Evolutionary conservation across 2,113 vertebrate genomes (phyloP).

Genomic region (Trichomycterus rosablanca): DNA sequence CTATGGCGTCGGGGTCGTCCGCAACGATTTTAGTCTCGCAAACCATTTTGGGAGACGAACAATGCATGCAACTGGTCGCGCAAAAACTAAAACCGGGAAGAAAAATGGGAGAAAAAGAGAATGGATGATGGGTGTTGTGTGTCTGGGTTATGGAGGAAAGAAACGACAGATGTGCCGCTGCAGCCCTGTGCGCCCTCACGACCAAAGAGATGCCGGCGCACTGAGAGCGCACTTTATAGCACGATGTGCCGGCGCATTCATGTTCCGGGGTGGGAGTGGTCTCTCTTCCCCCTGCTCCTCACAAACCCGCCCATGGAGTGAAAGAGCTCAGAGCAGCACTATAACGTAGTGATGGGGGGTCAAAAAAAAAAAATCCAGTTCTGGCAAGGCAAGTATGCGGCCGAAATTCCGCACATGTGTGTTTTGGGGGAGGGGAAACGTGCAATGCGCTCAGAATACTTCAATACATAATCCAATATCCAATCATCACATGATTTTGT

Average conservation of each 20-base stretch:
- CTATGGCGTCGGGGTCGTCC: conserved; percentile 85
- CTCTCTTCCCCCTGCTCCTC: conserved; percentile 74
- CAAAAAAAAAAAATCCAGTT: not conserved
- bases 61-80: conserved; percentile 92
- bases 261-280: conserved; percentile 74
- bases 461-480: too few relatives aligned
- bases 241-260: conserved; percentile 68
- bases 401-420: conserved; percentile 41
- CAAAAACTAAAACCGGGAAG: conserved; percentile 47
- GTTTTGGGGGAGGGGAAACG: conserved; percentile 28
- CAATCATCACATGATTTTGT: too few relatives aligned
- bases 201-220: conserved; percentile 76
- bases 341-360: not conserved
- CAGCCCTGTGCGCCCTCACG: conserved; percentile 71
- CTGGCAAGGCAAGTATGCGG: conserved; percentile 25
- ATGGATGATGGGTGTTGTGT: conserved; percentile 27
- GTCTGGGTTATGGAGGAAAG: conserved; percentile 46
- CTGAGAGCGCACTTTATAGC: conserved; percentile 83
- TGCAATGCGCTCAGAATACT: not conserved
- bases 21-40: conserved; percentile 97
- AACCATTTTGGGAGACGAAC: conserved; percentile 93
- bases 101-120: conserved; percentile 25
- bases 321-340: conserved; percentile 36
- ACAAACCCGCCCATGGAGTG: conserved; percentile 55
- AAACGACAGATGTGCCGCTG: conserved; percentile 61